phyloP scores from a whole-genome alignment of 2,113 vertebrate genomes.

The Vulpes ferrilata region DNA sequence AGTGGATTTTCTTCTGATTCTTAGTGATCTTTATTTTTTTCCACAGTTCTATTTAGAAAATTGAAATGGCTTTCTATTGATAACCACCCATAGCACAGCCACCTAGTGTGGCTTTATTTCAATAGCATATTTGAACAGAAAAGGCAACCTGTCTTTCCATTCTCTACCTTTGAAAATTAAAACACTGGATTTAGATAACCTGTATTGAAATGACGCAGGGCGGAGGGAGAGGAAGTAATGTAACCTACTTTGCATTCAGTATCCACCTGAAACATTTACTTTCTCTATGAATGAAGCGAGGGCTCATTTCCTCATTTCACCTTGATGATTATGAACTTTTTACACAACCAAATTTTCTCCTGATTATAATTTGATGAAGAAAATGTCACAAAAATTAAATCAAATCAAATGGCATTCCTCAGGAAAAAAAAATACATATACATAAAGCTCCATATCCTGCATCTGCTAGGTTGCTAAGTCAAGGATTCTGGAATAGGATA shows the following conservation, averaged over 20 bases:
- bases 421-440: not conserved
- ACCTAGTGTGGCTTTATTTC: not conserved
- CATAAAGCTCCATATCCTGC: not conserved
- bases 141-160: not conserved
- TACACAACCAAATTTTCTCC: conserved; percentile 49
- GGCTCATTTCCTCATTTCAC: conserved; percentile 59
- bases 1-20: not conserved
- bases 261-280: not conserved
- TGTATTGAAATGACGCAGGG: not conserved
- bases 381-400: conserved; percentile 79
- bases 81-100: not conserved
- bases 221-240: not conserved
- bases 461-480: not conserved
- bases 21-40: not conserved
- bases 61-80: not conserved
- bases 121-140: not conserved
- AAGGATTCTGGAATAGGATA: not conserved
- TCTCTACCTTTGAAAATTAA: conserved; percentile 9
- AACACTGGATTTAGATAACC: not conserved
- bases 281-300: conserved; percentile 54
- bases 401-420: conserved; percentile 63
- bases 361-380: conserved; percentile 78
- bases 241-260: conserved; percentile 57
- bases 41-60: not conserved
- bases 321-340: conserved; percentile 73